A percentile compares a stretch with the other conserved stretches of the same genome.
These are phyloP conservation scores for Todus mexicanus DNA, from an alignment of 2,797 vertebrate species.

Conservation along the genomic window DNA sequence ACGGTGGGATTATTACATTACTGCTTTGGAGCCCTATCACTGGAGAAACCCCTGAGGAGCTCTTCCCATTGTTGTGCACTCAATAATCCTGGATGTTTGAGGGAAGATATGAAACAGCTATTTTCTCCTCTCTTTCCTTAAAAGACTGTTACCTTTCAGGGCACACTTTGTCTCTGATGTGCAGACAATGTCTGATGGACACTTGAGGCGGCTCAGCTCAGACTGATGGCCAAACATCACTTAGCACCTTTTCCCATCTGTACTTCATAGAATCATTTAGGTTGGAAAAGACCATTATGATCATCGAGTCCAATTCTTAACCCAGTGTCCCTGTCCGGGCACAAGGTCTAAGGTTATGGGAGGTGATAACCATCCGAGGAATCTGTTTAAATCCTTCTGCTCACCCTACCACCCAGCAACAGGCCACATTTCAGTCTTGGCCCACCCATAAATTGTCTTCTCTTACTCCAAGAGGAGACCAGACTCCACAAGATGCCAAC, in stretches of 20 bases:
- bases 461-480: too few species aligned
- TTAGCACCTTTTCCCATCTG: background rate
- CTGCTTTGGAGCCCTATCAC: background rate
- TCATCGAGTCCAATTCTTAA: background rate
- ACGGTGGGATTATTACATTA: background rate
- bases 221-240: background rate
- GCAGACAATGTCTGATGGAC: background rate
- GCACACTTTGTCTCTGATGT: background rate
- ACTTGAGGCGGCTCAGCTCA: background rate
- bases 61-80: background rate
- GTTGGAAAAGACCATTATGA: background rate
- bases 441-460: too few species aligned
- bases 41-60: background rate
- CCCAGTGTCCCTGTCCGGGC: too few species aligned
- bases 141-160: background rate
- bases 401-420: too few species aligned
- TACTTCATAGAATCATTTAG: background rate
- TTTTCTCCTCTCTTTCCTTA: background rate
- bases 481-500: too few species aligned
- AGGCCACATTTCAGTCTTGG: too few species aligned
- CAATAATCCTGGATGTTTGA: background rate
- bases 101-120: fast-evolving
- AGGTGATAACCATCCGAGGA: too few species aligned
- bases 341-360: too few species aligned
- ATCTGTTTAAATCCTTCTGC: too few species aligned